Evolutionary conservation across 1,140 invertebrate species (phyloP), one percentile per base, ranked within the genome.

Genomic region (Marisa cornuarietis): DNA sequence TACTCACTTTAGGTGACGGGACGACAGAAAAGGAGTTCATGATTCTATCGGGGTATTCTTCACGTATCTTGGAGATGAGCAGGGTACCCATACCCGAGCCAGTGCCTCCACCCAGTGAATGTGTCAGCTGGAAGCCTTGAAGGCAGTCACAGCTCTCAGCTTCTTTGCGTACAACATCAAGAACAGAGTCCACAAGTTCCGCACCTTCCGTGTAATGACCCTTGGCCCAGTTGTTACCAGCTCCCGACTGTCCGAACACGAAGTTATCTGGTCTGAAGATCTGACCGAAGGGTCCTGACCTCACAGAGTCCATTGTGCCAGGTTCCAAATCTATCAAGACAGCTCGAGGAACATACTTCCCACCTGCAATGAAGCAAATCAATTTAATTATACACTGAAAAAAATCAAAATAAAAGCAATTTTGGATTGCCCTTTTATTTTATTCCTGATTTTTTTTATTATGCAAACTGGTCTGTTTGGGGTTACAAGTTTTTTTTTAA

Each of bases 141-240:
- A 97, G 92, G 86, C 95, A 96, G 88, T 97, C 96, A 86, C 96
- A 97, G 42, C 83, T 83, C 75, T 97, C 96, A 8, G 95, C 94
- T 91, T 97, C 96, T 90, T 96, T 97, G 58, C 96, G 92, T 49
- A 9, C 75, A 90, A 96, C 94, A 87, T 96, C 95, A 49, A 96
- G 89, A 4, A 95, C 95, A 63, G 94, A 93, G 87, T 96, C 95
- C 14, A 97, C 94, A 52, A 97, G 91, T 88, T 97, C 97, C 14
- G 96, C 96, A 14, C 97, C 97, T 91, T 98, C 97, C 73, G 97
- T 98, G 93, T 98, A 98, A 88, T 97, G 95, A 73, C 96, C 96
- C 90, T 97, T 97, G 58, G 96, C 96, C 94, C 96, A 96, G 92
- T 97, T 97, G 90, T 97, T 96, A 11, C 95, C 95, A 58, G 93